Conservation (phyloP, 1,140 invertebrate species). For the Akabosia matsudoensis region DNA sequence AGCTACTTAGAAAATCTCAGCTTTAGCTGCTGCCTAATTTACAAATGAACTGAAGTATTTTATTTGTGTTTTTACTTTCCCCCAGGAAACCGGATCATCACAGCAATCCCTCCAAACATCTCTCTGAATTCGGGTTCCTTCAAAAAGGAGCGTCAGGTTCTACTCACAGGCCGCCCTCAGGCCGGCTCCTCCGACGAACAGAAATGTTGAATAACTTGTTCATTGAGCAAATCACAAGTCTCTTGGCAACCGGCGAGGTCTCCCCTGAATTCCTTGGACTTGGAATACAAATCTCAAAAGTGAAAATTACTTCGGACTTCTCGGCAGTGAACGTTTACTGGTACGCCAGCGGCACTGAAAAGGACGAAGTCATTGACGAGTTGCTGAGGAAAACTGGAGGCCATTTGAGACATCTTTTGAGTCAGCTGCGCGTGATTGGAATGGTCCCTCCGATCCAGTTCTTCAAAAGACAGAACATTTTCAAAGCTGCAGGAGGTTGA, state of each 20-base stretch:
- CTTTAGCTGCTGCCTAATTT: neutral
- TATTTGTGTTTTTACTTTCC: constrained; percentile 9
- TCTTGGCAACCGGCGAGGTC: constrained; percentile 66
- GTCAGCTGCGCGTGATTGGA: constrained; percentile 65
- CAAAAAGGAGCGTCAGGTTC: neutral
- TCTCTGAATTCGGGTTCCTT: constrained; percentile 31
- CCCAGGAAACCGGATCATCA: constrained; percentile 40
- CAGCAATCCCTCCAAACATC: constrained; percentile 20
- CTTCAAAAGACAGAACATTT: constrained; percentile 62
- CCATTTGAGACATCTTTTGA: constrained; percentile 64
- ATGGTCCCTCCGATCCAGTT: constrained; percentile 67
- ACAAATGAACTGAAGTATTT: neutral
- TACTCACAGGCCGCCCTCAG: neutral
- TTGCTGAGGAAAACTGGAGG: constrained; percentile 58
- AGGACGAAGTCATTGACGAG: constrained; percentile 55
- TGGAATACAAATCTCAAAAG: constrained; percentile 65
- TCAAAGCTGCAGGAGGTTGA: constrained; percentile 58
- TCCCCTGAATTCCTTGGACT: constrained; percentile 59
- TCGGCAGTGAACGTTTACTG: constrained; percentile 65
- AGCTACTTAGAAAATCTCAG: neutral
- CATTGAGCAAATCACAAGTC: constrained; percentile 71
- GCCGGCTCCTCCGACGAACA: constrained; percentile 52
- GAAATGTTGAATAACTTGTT: constrained; percentile 71
- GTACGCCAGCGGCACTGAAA: constrained; percentile 56
- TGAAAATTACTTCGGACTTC: constrained; percentile 64